A percentile compares a stretch with the other conserved stretches of the same genome.
phyloP scores from a whole-genome alignment of 2,797 vertebrate species.

The Paguma larvata region DNA sequence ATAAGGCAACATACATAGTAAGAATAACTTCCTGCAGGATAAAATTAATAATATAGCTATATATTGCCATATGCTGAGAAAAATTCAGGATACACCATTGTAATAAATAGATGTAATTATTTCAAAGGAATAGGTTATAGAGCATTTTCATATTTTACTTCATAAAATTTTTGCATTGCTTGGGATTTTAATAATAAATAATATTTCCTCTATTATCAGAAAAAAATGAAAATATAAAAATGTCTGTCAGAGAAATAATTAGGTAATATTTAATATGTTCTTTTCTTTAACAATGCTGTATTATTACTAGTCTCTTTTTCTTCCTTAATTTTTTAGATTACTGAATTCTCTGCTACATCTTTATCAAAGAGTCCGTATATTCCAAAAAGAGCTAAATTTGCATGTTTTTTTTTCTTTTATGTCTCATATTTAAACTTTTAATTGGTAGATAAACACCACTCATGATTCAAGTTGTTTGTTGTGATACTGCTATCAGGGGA shows the following conservation, averaged over 20 bases:
- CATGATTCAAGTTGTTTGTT: neutral
- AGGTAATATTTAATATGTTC: neutral
- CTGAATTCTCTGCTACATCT: neutral
- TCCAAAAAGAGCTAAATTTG: neutral
- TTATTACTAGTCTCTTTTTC: neutral
- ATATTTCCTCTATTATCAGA: neutral
- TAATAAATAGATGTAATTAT: neutral
- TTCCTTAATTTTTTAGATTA: neutral
- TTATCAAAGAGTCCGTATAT: neutral
- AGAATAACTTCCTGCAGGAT: neutral
- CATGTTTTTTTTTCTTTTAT: neutral
- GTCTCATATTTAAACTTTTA: neutral
- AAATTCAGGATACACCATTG: neutral
- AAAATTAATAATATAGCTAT: neutral
- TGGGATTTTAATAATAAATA: neutral
- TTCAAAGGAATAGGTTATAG: neutral
- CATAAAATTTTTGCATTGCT: neutral
- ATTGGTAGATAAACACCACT: neutral
- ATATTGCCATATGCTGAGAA: neutral
- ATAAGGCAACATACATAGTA: neutral
- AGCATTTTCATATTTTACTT: neutral
- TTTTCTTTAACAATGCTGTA: neutral
- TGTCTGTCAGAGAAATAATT: neutral
- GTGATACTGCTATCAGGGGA: neutral
- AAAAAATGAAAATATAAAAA: constrained; percentile 10